Conservation (phyloP, 2,888 invertebrate species). For the Napeogenes inachia region DNA sequence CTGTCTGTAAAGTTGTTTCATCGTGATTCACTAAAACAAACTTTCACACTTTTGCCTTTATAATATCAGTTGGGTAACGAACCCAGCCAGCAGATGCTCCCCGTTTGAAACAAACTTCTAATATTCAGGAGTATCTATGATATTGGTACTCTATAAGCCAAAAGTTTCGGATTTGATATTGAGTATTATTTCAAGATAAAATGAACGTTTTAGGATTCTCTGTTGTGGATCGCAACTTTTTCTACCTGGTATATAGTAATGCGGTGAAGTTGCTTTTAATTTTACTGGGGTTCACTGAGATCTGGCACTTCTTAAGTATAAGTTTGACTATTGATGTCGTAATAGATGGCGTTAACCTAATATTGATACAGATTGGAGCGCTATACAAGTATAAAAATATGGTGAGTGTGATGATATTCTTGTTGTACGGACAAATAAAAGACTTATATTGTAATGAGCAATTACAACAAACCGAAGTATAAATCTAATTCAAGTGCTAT, state of each 20-base stretch:
- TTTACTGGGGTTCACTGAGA: slow-evolving; percentile 46
- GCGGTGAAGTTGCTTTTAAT: slow-evolving; percentile 42
- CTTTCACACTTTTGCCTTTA: neutral
- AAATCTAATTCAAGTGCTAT: too few species aligned
- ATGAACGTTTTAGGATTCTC: slow-evolving; percentile 30
- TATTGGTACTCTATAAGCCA: too few species aligned
- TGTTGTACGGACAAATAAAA: neutral
- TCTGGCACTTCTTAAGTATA: slow-evolving; percentile 47
- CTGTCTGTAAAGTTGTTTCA: too few species aligned
- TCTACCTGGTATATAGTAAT: slow-evolving; percentile 43
- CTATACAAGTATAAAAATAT: slow-evolving; percentile 53
- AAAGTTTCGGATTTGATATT: too few species aligned
- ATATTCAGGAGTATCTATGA: too few species aligned
- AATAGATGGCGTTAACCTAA: slow-evolving; percentile 46
- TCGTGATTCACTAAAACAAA: neutral
- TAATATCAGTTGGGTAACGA: neutral
- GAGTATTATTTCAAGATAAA: too few species aligned
- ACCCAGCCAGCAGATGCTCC: neutral
- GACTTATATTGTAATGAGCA: neutral
- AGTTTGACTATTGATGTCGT: slow-evolving; percentile 45
- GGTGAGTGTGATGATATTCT: slow-evolving; percentile 42
- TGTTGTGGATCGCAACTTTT: slow-evolving; percentile 16
- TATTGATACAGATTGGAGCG: slow-evolving; percentile 50
- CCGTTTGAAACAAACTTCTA: too few species aligned
- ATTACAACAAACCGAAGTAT: neutral